phyloP scores from a whole-genome alignment of 2,113 vertebrate species.

The Rhea pennata region DNA sequence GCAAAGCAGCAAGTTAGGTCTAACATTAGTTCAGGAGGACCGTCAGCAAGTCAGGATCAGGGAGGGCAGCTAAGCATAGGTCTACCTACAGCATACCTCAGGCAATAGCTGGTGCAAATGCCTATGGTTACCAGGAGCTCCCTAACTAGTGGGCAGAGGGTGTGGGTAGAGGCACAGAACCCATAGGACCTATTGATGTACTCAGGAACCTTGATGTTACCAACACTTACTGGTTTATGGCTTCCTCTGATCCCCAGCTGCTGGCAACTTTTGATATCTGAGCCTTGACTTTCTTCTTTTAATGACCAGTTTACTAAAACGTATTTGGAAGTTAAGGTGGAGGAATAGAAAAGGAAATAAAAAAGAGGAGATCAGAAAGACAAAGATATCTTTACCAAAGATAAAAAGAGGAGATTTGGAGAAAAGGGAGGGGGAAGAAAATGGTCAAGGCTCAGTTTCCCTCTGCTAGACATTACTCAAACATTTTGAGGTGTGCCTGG shows the following conservation, averaged over 20 bases:
- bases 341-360: background rate
- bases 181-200: background rate
- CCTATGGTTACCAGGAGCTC: background rate
- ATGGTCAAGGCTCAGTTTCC: background rate
- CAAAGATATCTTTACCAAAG: background rate
- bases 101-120: background rate
- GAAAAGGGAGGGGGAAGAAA: background rate
- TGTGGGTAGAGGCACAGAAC: background rate
- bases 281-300: background rate
- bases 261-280: background rate
- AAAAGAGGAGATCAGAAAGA: background rate
- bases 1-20: background rate
- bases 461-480: constrained; percentile 9
- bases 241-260: background rate
- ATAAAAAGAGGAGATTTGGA: background rate
- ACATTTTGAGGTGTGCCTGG: constrained; percentile 4
- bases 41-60: no score
- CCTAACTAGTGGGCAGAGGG: background rate
- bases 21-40: background rate
- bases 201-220: background rate
- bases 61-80: background rate
- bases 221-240: background rate
- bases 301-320: background rate
- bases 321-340: background rate
- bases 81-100: rapidly evolving